A percentile compares a stretch with the other conserved stretches of the same genome.
phyloP scores from a whole-genome alignment of 2,113 vertebrate species.

The Smithornis capensis region DNA sequence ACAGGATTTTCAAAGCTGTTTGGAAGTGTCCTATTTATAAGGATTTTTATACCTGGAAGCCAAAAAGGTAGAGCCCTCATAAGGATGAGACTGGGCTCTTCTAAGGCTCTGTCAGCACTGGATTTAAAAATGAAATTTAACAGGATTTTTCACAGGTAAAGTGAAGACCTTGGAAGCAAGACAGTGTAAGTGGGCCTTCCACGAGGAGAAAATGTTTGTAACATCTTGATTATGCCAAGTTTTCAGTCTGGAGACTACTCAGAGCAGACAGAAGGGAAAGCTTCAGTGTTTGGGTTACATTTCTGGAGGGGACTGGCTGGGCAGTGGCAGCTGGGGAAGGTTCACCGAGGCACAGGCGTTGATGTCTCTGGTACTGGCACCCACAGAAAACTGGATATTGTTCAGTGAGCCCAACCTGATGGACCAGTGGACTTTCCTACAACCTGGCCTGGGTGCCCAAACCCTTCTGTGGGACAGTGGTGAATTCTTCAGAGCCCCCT shows the following conservation, averaged over 20 bases:
- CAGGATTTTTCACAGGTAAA: not conserved
- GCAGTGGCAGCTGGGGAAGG: not conserved
- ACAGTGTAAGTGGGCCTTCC: not conserved
- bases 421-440: not conserved
- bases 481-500: not conserved
- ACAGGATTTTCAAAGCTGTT: not conserved
- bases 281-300: not conserved
- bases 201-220: not conserved
- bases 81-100: not conserved
- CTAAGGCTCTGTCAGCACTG: not conserved
- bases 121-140: not conserved
- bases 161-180: not conserved
- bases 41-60: not conserved
- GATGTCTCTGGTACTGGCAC: not conserved
- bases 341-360: not conserved
- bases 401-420: not conserved
- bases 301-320: not conserved
- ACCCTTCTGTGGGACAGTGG: not conserved
- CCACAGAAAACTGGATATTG: not conserved
- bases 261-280: not conserved
- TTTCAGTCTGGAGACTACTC: not conserved
- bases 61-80: not conserved
- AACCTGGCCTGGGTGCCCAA: not conserved
- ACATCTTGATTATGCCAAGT: not conserved
- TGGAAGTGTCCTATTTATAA: not conserved